phyloP scores from a whole-genome alignment of 2,797 vertebrate species.

The Tympanoctomys barrerae region DNA sequence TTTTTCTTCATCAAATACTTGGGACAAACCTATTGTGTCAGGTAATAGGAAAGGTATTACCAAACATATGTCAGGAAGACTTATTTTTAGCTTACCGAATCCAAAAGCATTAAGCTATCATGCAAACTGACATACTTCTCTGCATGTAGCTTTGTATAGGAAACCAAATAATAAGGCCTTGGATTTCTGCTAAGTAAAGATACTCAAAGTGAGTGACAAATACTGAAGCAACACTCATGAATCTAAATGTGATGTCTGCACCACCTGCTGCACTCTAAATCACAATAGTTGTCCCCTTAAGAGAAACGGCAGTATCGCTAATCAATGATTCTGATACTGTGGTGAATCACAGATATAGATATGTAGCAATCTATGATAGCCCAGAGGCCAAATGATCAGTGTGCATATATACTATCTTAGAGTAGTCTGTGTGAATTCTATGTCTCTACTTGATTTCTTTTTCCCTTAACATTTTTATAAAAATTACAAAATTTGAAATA shows the following conservation, averaged over 20 bases:
- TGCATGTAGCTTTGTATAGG: neutral
- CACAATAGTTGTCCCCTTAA: neutral
- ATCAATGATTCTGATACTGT: neutral
- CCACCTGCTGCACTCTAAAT: neutral
- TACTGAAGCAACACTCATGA: neutral
- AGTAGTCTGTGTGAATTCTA: neutral
- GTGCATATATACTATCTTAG: no score
- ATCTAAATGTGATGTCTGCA: neutral
- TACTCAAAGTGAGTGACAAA: neutral
- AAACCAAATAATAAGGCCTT: neutral
- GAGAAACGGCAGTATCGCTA: neutral
- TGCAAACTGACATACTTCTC: neutral
- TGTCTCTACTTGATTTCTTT: neutral
- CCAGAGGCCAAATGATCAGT: neutral
- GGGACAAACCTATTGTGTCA: neutral
- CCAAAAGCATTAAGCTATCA: neutral
- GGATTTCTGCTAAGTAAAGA: conserved; percentile 27
- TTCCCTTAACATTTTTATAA: neutral
- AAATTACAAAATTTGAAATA: neutral
- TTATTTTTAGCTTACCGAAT: neutral
- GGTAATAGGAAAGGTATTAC: neutral
- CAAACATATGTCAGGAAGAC: neutral
- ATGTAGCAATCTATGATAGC: neutral
- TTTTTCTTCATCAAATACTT: neutral
- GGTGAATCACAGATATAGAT: neutral